Percentiles rank a stretch among this genome's conserved stretches.
phyloP scores from a whole-genome alignment of 2,888 invertebrate species.

The Polydrusus cervinus region DNA sequence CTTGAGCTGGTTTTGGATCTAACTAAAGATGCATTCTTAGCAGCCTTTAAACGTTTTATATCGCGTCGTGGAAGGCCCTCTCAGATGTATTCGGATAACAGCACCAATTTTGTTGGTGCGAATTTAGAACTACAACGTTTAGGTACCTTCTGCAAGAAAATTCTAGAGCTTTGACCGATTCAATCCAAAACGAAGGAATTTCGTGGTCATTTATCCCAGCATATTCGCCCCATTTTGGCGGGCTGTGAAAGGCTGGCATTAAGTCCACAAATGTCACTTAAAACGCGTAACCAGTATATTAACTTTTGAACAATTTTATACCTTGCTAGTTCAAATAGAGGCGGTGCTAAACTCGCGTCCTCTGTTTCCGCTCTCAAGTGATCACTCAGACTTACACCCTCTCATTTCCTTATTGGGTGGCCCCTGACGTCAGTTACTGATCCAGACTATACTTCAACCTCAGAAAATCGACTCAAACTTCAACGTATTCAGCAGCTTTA shows the following conservation, averaged over 20 bases:
- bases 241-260: slow-evolving; percentile 3
- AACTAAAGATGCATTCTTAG: too few species aligned
- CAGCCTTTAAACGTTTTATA: too few species aligned
- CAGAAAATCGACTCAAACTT: too few species aligned
- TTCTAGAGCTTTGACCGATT: too few species aligned
- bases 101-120: too few species aligned
- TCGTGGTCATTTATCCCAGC: slow-evolving; percentile 25
- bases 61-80: too few species aligned
- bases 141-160: too few species aligned
- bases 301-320: not conserved
- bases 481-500: too few species aligned
- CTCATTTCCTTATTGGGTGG: not conserved
- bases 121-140: slow-evolving; percentile 14
- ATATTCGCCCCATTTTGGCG: slow-evolving; percentile 32
- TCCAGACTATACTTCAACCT: slow-evolving; percentile 11
- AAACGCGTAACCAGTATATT: not conserved
- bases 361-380: too few species aligned
- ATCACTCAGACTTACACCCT: not conserved
- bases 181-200: slow-evolving; percentile 1
- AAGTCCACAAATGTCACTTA: not conserved
- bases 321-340: too few species aligned
- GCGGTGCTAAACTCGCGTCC: too few species aligned
- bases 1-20: too few species aligned
- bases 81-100: slow-evolving; percentile 31
- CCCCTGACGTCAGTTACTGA: not conserved